Base-by-base conservation (phyloP, 2,797 vertebrate genomes). In the Lophius americanus region DNA sequence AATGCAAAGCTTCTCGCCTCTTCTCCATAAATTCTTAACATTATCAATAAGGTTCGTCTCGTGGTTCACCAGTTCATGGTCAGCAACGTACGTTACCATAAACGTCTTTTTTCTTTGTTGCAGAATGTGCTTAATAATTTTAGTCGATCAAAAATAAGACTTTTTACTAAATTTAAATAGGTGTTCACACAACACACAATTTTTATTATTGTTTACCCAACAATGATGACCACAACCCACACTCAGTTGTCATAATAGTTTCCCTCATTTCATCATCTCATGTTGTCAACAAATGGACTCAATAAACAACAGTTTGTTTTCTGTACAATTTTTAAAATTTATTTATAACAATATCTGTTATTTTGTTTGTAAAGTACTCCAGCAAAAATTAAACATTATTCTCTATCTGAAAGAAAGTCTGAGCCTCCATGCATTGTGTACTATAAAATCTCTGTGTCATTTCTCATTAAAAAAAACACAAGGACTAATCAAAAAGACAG, bases 341-440 rank as follows among this genome's bases (percentile, higher is more conserved):
- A 96, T 96, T 97, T 96, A 97, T 96, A 96, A 96, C 96, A 97
- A 97, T 96, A 95, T 95, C 91, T 96, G 95, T 95, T 95, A 95
- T 95, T 96, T 95, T 95, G 93, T 96, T 88, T 95, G 95, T 95
- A 96, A 96, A 96, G 95, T 95, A 96, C 94, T 96, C 95, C 95
- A 96, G 95, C 95, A 96, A 96, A 96, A 91, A 95, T 84, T 94
- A 94, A 96, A 97, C 94, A 92, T 94, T 94, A 93, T 90, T 89
- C 86, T 95, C 91, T 94, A 94, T 93, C 88, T 93, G 93, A 87
- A 91, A 91, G 89, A 90, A 91, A 87, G 90, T 92, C 85, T 88
- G 93, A 88, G 78, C 87, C 89, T 92, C 85, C 93, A 94, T 94
- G 93, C 94, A 92, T 88, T 48, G 84, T 91, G 78, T 93, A 94